Evolutionary conservation across 2,797 vertebrate species (phyloP), one percentile per base, ranked within the genome.

Genomic region (Australoheros facetus): DNA sequence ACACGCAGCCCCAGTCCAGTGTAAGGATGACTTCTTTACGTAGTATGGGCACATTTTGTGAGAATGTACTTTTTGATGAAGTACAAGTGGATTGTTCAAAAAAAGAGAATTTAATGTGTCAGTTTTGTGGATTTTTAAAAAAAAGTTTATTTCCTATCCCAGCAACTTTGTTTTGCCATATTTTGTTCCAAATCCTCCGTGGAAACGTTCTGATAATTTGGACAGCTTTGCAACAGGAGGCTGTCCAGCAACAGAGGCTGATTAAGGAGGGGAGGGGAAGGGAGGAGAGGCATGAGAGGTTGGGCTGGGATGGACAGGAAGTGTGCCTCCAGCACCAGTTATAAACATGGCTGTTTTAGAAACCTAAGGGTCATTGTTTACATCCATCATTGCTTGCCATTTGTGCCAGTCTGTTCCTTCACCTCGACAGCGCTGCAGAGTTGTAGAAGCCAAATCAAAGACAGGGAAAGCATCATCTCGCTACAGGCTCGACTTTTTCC

Each of bases 301-400:
- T 83, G 88, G 92, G 82, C 87, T 93, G 94, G 94, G 94, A 95
- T 94, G 93, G 86, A 88, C 85, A 85, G 94, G 94, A 96, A 94
- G 88, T 90, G 87, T 92, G 91, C 76, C 84, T 86, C 83, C 80
- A 84, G 84, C 84, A 85, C 87, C 75, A 39, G 94, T 93, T 95
- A 95, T 94, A 96, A 96, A 96, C 93, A 93, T 88, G 77, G 85
- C 73, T 87, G 83, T 76, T 57, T 78, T 59, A 79, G 83, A 74
- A 84, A 83, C 81, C 87, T 86, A 73, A 59, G 34, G 89, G 82
- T 82, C 80, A 90, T 72, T 87, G 86, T 92, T 93, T 90, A 94
- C 81, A 85, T 90, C 82, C 87, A 89, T 90, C 81, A 66, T 80
- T 83, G 71, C 48, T 4, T 75, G 77, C 53, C 78, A 75, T 69